Percentiles rank a stretch among this genome's conserved stretches.
These are phyloP conservation scores for Drymonia ruficornis DNA, from an alignment of 2,888 invertebrate genomes.

Conservation along the genomic window DNA sequence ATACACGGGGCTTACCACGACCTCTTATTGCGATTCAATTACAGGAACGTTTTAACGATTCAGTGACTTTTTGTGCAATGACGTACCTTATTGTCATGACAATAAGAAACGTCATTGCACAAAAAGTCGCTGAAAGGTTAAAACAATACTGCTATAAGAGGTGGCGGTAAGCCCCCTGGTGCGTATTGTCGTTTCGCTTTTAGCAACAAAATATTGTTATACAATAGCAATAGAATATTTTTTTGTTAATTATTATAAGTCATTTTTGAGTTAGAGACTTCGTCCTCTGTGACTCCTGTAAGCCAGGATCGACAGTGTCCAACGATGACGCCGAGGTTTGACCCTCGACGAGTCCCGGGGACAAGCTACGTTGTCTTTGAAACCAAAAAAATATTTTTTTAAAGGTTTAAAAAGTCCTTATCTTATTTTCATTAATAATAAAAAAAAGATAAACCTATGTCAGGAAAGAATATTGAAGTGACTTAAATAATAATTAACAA, in stretches of 20 bases:
- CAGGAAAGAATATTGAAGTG: slow-evolving; percentile 10
- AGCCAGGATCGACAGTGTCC: not conserved
- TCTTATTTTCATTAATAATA: not conserved
- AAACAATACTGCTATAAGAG: too few species aligned
- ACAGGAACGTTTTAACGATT: too few species aligned
- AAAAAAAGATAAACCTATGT: not conserved
- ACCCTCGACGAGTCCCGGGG: not conserved
- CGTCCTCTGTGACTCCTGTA: not conserved
- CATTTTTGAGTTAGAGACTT: not conserved
- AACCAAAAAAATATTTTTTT: too few species aligned
- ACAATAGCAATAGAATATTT: slow-evolving; percentile 2
- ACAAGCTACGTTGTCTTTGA: not conserved
- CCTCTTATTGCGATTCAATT: too few species aligned
- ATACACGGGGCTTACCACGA: too few species aligned
- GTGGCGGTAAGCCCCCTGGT: too few species aligned
- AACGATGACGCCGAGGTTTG: not conserved
- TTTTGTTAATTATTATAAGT: slow-evolving; percentile 11
- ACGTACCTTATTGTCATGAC: too few species aligned
- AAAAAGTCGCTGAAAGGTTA: too few species aligned
- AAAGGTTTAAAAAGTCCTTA: too few species aligned
- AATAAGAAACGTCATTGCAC: too few species aligned
- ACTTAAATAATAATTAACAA: slow-evolving; percentile 21
- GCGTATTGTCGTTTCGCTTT: slow-evolving; percentile 8
- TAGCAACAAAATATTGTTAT: slow-evolving; percentile 1
- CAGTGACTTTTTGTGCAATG: too few species aligned